Percentiles rank a stretch among this genome's conserved stretches.
These are phyloP conservation scores for Physeter macrocephalus DNA, from an alignment of 2,113 vertebrate species.

Conservation along the genomic window DNA sequence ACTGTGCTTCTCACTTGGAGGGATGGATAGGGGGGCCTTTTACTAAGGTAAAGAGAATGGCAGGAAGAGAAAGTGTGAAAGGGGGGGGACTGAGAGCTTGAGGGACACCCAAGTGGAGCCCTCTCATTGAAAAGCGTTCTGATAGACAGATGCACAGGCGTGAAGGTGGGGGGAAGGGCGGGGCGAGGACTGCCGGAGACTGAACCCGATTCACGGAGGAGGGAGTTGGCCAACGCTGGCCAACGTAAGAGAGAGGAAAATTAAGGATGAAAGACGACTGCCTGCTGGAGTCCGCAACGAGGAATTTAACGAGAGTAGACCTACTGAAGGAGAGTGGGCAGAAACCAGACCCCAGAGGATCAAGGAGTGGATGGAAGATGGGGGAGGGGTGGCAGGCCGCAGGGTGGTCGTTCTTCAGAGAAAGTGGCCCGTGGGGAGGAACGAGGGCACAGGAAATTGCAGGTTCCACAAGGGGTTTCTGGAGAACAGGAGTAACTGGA, in stretches of 20 bases:
- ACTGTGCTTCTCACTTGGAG: background rate
- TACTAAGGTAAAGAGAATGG: background rate
- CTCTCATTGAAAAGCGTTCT: background rate
- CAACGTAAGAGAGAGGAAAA: background rate
- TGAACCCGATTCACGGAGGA: background rate
- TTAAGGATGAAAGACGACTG: background rate
- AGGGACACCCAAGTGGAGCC: background rate
- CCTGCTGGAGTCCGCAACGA: background rate
- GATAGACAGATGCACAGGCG: rapidly evolving
- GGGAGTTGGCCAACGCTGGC: background rate
- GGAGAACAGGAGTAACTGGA: background rate
- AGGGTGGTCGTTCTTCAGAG: too few relatives aligned
- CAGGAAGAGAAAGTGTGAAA: background rate
- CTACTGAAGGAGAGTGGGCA: background rate
- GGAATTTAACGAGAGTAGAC: background rate
- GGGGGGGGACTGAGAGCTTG: background rate
- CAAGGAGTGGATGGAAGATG: background rate
- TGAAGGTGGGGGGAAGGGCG: rapidly evolving
- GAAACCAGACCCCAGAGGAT: background rate
- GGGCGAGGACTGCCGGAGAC: too few relatives aligned
- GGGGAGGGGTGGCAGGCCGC: background rate
- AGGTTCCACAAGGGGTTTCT: background rate
- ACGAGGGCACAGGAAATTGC: background rate
- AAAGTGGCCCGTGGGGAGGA: background rate
- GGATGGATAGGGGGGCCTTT: background rate